Base-by-base conservation (phyloP, 2,113 vertebrate genomes). In the Todiramphus saurophagus region DNA sequence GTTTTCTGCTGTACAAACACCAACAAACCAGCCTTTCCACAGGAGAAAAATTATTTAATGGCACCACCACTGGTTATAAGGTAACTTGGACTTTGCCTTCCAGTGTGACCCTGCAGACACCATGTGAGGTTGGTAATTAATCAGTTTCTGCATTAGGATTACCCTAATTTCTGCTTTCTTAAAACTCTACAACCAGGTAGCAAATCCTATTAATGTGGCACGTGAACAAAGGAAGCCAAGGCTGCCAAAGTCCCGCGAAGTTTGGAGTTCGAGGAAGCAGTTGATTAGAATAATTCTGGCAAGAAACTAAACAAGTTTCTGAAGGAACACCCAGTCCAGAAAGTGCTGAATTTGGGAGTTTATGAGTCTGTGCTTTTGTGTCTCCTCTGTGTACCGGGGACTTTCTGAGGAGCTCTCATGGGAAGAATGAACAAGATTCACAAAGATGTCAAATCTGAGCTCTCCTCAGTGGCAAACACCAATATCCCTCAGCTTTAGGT, bases 331-430 rank as follows among this genome's bases (percentile, higher is more conserved):
- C 16, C 8, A 24, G 39, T 20, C 27, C 33, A 70, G 16, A 48
- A 82, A 48, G 31, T 16, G n/a, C 11, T 28, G 43, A 6, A 53
- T 55, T 31, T 27, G 21, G n/a, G 37, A 3, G 11, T 63, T 50
- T 77, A 19, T 7, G 20, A 30, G 44, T 55, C 50, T 17, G 68
- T 3, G 2, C 10, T 2, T 55, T 50, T 35, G 21, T 18, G 17
- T 9, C 56, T 37, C 33, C 44, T 46, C 59, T 56, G 31, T 21
- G 17, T 3, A 69, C 23, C 10, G 12, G 41, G 46, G 60, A 24
- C 15, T 25, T 66, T 53, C 37, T 16, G 31, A 73, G 19, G 5
- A 74, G 15, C 4, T 0, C 16, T 35, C 62, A 41, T 0, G 0
- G 48, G 48, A 83, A 46, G 37, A 84, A 48, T 18, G 20, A 68